Percentiles rank a stretch among this genome's conserved stretches.
These are phyloP conservation scores for Callaeas wilsoni DNA, from an alignment of 2,113 vertebrate genomes.

Conservation along the genomic window DNA sequence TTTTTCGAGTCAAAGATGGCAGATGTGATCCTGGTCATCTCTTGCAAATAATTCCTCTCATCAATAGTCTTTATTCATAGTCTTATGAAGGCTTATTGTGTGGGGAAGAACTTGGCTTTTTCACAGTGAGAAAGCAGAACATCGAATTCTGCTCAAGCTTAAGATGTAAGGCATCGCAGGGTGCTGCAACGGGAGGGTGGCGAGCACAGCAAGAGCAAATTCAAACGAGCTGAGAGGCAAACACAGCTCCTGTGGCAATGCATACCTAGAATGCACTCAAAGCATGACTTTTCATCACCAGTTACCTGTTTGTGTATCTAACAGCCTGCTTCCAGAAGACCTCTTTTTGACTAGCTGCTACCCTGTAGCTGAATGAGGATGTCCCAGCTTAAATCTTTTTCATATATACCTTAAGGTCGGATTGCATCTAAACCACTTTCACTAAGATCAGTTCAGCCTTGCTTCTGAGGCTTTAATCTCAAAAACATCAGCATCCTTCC, in stretches of 20 bases:
- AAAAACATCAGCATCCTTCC: not conserved
- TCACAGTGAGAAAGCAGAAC: not conserved
- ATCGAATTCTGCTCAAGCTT: not conserved
- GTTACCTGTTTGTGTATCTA: not conserved
- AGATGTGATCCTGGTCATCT: slow-evolving; percentile 21
- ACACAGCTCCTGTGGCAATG: not conserved
- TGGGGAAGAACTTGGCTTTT: not conserved
- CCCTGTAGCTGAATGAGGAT: not conserved
- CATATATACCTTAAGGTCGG: not conserved
- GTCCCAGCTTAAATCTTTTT: not conserved
- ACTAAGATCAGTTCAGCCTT: not conserved
- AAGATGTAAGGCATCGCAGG: not conserved
- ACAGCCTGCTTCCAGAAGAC: not conserved
- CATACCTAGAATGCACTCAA: not conserved
- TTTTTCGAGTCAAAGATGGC: slow-evolving; percentile 69
- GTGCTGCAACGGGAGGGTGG: not conserved
- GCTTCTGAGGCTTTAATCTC: not conserved
- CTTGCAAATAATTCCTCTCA: slow-evolving; percentile 15
- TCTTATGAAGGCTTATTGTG: not conserved
- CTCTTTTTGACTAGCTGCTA: not conserved
- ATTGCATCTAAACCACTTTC: not conserved
- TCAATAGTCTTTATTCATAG: slow-evolving; percentile 27
- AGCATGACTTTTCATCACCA: not conserved
- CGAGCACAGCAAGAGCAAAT: not conserved
- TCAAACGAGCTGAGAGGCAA: not conserved